Percentiles rank a stretch among this genome's conserved stretches.
Conservation (phyloP, 2,888 invertebrate genomes). For the Exocentrus adspersus region DNA sequence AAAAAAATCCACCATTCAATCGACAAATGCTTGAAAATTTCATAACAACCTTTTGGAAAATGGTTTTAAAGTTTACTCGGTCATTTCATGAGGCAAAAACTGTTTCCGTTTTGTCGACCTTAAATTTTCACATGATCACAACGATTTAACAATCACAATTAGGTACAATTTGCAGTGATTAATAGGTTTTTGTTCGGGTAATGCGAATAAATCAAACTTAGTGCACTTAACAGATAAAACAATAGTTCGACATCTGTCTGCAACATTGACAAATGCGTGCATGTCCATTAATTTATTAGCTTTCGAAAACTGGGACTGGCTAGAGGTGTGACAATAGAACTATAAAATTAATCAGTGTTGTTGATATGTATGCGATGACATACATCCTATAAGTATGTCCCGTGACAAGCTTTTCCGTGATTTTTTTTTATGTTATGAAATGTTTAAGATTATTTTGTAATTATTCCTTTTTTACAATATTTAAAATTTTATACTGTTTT, state of each 20-base stretch:
- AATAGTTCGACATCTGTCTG: slow-evolving; percentile 28
- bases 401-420: no score
- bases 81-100: no score
- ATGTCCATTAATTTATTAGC: slow-evolving; percentile 20
- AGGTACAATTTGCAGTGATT: slow-evolving; percentile 10
- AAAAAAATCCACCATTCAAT: no score
- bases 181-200: slow-evolving; percentile 15
- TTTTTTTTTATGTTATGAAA: no score
- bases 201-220: slow-evolving; percentile 22
- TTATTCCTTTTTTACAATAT: no score
- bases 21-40: no score
- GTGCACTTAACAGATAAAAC: slow-evolving; percentile 16
- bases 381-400: background rate
- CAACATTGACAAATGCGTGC: slow-evolving; percentile 27
- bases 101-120: no score
- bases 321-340: background rate
- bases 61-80: no score
- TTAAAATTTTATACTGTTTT: no score
- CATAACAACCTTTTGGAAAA: no score
- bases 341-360: slow-evolving; percentile 12
- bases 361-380: background rate
- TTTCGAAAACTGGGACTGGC: slow-evolving; percentile 13
- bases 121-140: no score
- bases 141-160: background rate
- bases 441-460: no score